phyloP scores from a whole-genome alignment of 2,797 vertebrate genomes.

The Dendrocincla fuliginosa region DNA sequence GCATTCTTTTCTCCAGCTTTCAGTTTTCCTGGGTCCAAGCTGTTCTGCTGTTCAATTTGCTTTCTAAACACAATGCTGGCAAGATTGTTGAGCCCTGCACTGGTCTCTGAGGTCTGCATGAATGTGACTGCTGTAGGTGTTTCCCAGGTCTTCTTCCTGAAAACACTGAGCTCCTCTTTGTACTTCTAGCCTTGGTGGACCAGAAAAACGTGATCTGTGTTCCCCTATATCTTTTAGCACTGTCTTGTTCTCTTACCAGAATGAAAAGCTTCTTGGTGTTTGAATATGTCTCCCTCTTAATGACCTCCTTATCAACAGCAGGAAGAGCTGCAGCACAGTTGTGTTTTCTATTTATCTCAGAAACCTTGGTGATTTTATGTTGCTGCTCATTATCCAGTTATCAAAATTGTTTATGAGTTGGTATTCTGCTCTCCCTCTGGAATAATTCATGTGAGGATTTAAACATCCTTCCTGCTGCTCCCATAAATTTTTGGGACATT shows the following conservation, averaged over 20 bases:
- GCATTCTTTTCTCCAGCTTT: background rate
- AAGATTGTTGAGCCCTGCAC: background rate
- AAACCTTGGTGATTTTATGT: background rate
- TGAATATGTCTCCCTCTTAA: background rate
- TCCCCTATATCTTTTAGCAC: background rate
- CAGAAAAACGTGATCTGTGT: background rate
- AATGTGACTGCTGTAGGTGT: background rate
- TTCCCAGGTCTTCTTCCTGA: background rate
- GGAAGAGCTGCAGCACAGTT: background rate
- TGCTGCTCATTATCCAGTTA: background rate
- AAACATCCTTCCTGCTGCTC: background rate
- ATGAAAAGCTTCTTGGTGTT: background rate
- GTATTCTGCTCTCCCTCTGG: background rate
- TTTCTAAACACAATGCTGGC: background rate
- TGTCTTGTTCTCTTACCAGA: background rate
- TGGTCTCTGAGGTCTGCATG: background rate
- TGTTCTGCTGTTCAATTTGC: background rate
- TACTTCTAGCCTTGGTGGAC: fast-evolving
- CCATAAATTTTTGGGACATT: background rate
- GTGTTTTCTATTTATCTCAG: background rate
- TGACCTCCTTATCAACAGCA: background rate
- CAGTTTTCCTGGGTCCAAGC: background rate
- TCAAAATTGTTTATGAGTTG: background rate
- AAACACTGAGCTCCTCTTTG: background rate
- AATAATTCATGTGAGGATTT: background rate